A percentile compares a stretch with the other conserved stretches of the same genome.
phyloP scores from a whole-genome alignment of 2,888 invertebrate species.

The Pyrochroa serraticornis region DNA sequence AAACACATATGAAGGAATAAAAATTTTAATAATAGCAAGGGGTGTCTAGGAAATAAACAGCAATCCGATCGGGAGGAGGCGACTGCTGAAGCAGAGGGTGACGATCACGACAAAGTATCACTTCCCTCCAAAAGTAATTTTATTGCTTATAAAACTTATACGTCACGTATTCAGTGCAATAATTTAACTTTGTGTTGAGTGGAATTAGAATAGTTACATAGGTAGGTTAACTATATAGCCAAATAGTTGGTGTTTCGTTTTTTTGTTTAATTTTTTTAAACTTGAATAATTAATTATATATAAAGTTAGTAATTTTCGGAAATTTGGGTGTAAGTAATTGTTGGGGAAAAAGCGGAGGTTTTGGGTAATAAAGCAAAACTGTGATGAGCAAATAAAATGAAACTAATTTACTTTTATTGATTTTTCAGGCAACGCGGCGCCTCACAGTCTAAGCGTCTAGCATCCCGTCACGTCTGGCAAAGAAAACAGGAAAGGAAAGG shows the following conservation, averaged over 20 bases:
- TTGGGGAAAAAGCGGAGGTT: not conserved
- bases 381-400: constrained; percentile 2
- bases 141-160: too few species aligned
- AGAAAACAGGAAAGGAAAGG: constrained; percentile 46
- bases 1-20: too few species aligned
- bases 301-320: not conserved
- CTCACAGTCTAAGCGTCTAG: constrained; percentile 42
- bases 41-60: not conserved
- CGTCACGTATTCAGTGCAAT: not conserved
- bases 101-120: too few species aligned
- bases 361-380: not conserved
- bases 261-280: too few species aligned
- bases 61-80: not conserved
- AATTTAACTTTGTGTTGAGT: not conserved
- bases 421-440: constrained; percentile 29
- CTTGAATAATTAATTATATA: too few species aligned
- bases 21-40: too few species aligned
- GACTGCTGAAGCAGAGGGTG: too few species aligned
- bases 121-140: too few species aligned
- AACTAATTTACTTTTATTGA: constrained; percentile 31
- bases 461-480: constrained; percentile 42
- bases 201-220: not conserved
- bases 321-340: not conserved
- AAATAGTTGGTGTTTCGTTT: too few species aligned
- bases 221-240: too few species aligned